Evolutionary conservation across 2,113 vertebrate species (phyloP).

Genomic region (Cyprinodon variegatus): DNA sequence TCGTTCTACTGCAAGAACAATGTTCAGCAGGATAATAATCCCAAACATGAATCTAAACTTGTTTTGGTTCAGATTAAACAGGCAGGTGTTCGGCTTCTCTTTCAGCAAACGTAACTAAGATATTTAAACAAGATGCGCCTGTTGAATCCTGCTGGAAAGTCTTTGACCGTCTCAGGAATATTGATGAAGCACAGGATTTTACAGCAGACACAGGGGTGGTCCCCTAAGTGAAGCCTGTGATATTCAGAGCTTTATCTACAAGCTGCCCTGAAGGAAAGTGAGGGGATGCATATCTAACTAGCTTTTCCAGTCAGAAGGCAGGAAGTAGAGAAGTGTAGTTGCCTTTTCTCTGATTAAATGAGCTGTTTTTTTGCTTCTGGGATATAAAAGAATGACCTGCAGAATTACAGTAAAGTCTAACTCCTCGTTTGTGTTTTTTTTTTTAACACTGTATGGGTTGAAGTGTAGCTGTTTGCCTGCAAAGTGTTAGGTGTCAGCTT

Average conservation of each 20-base stretch:
- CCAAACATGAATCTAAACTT: too few species aligned
- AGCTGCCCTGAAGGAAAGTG: constrained; percentile 34
- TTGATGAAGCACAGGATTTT: background rate
- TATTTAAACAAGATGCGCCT: too few species aligned
- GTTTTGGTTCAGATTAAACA: too few species aligned
- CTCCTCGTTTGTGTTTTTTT: background rate
- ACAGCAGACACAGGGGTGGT: constrained; percentile 5
- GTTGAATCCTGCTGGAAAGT: too few species aligned
- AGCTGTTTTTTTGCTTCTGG: too few species aligned
- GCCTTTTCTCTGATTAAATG: background rate
- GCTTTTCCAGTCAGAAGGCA: background rate
- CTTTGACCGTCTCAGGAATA: background rate
- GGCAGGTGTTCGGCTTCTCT: too few species aligned
- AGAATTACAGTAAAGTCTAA: background rate
- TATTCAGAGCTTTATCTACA: constrained; percentile 42
- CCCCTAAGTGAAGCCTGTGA: constrained; percentile 33
- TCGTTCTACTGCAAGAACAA: too few species aligned
- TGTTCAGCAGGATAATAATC: too few species aligned
- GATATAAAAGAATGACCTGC: too few species aligned
- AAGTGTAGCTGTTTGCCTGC: background rate
- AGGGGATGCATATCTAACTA: constrained; percentile 27
- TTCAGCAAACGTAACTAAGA: too few species aligned
- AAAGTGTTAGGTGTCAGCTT: background rate
- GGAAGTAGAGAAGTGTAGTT: background rate
- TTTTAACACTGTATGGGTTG: background rate